phyloP scores from a whole-genome alignment of 2,888 invertebrate species.

The Thumatha senex region DNA sequence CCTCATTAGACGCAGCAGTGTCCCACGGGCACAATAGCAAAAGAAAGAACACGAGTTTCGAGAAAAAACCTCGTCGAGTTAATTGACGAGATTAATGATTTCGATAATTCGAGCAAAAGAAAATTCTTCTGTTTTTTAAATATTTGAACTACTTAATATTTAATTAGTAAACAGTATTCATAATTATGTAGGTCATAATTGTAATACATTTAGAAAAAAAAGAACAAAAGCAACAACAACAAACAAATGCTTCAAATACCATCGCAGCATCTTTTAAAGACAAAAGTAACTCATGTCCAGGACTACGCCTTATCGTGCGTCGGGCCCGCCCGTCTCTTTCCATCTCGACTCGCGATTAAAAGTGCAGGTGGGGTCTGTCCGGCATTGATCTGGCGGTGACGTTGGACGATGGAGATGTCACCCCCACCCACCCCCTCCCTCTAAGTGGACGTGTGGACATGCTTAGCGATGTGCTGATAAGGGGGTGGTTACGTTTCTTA shows the following conservation, averaged over 20 bases:
- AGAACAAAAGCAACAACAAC: too few species aligned
- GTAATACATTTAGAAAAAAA: too few species aligned
- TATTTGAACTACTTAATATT: too few species aligned
- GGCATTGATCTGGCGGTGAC: constrained; percentile 79
- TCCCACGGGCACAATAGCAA: too few species aligned
- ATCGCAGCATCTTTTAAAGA: constrained; percentile 34
- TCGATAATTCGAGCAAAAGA: too few species aligned
- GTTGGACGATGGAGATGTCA: constrained; percentile 70
- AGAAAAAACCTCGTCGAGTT: too few species aligned
- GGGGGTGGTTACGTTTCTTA: constrained; percentile 49
- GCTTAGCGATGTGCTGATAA: constrained; percentile 76
- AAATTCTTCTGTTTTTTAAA: too few species aligned
- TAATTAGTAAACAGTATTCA: too few species aligned
- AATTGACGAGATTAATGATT: too few species aligned
- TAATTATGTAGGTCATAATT: too few species aligned
- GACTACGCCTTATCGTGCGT: constrained; percentile 24
- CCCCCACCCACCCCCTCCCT: constrained; percentile 33
- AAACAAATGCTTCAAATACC: constrained; percentile 1
- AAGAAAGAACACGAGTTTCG: too few species aligned
- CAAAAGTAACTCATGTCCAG: constrained; percentile 38
- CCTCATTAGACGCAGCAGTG: too few species aligned
- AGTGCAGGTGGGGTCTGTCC: constrained; percentile 80
- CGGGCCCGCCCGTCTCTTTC: constrained; percentile 28
- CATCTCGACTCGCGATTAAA: constrained; percentile 63
- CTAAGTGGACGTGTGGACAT: constrained; percentile 67